These are phyloP conservation scores for Lemur catta DNA, from an alignment of 2,797 vertebrate species.

Conservation along the genomic window DNA sequence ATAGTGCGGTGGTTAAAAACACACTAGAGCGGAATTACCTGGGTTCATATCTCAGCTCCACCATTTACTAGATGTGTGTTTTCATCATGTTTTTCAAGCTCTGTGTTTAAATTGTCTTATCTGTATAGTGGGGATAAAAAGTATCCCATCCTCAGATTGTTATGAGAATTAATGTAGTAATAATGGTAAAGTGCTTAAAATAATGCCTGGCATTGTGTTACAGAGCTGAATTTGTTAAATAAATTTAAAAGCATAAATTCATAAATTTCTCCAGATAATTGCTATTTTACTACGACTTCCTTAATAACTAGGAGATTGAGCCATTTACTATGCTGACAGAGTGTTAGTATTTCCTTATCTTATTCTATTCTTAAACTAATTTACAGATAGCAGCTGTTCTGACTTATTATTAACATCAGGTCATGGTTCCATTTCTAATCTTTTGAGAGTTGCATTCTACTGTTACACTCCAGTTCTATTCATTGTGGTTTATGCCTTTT, in stretches of 20 bases:
- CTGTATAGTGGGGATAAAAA: neutral
- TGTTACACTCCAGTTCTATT: neutral
- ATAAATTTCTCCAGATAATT: neutral
- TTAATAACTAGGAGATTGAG: neutral
- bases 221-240: neutral
- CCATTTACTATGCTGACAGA: neutral
- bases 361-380: neutral
- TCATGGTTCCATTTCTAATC: neutral
- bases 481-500: neutral
- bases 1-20: rapidly evolving
- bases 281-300: neutral
- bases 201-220: rapidly evolving
- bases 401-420: neutral
- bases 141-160: no score
- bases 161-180: no score
- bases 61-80: no score
- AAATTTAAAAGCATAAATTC: neutral
- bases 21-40: rapidly evolving
- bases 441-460: neutral
- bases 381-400: neutral
- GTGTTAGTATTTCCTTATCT: neutral
- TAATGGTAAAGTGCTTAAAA: neutral
- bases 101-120: neutral
- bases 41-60: neutral
- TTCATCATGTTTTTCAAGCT: neutral